These are phyloP conservation scores for Amyelois transitella DNA, from an alignment of 1,140 invertebrate species.

Conservation along the genomic window DNA sequence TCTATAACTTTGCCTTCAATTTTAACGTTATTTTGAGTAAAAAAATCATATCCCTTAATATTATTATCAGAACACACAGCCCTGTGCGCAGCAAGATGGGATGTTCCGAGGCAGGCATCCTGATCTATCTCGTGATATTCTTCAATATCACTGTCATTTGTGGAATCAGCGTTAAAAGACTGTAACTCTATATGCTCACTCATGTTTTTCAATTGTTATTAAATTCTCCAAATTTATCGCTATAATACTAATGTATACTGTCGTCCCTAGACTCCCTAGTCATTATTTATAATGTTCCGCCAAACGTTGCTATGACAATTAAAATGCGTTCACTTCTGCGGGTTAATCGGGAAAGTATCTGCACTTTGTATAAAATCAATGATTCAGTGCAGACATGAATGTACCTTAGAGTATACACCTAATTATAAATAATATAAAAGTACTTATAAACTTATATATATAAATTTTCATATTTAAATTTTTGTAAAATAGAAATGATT, in stretches of 20 bases:
- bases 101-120: slow-evolving; percentile 16
- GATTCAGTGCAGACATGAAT: too few relatives aligned
- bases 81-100: not conserved
- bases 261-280: not conserved
- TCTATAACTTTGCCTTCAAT: slow-evolving; percentile 19
- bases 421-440: too few relatives aligned
- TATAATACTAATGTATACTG: too few relatives aligned
- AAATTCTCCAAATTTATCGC: not conserved
- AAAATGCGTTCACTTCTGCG: slow-evolving; percentile 1
- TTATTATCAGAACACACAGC: slow-evolving; percentile 6
- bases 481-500: too few relatives aligned
- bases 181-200: slow-evolving; percentile 44
- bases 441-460: too few relatives aligned
- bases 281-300: slow-evolving; percentile 6
- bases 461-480: too few relatives aligned
- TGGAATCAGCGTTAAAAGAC: slow-evolving; percentile 17
- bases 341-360: too few relatives aligned
- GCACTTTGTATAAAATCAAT: too few relatives aligned
- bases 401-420: too few relatives aligned
- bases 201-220: slow-evolving; percentile 14
- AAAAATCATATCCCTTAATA: slow-evolving; percentile 43
- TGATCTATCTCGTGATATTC: slow-evolving; percentile 56
- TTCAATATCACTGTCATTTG: slow-evolving; percentile 36
- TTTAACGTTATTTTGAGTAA: slow-evolving; percentile 36
- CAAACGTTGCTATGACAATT: slow-evolving; percentile 19